phyloP scores from a whole-genome alignment of 2,797 vertebrate genomes.

The Nyctibius grandis region DNA sequence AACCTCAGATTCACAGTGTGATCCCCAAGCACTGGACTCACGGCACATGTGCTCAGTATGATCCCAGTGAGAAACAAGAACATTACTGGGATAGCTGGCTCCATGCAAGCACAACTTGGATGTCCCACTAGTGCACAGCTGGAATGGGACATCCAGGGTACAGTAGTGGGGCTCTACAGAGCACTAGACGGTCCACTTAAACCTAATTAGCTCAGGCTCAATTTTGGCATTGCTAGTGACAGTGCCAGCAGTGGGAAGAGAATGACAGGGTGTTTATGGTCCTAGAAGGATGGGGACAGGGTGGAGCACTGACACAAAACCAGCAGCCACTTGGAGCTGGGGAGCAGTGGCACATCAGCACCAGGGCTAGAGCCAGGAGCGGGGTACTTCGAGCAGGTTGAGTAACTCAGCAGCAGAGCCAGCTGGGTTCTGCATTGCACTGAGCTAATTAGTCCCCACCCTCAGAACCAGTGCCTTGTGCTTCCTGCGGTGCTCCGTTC shows the following conservation, averaged over 20 bases:
- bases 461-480: neutral
- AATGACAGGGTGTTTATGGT: neutral
- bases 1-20: neutral
- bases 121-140: neutral
- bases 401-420: neutral
- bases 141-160: neutral
- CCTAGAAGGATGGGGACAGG: neutral
- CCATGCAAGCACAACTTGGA: neutral
- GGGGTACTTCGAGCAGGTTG: neutral
- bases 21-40: neutral
- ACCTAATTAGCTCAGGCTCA: neutral
- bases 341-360: constrained; percentile 26
- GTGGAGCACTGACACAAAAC: neutral
- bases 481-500: neutral
- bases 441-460: neutral
- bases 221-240: neutral
- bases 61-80: neutral
- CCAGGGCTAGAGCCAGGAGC: constrained; percentile 33
- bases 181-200: neutral
- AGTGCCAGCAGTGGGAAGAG: neutral
- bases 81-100: neutral
- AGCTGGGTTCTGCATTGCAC: neutral
- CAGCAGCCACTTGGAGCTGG: neutral
- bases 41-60: neutral
- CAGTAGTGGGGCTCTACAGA: neutral